Percentiles rank a stretch among this genome's conserved stretches.
Evolutionary conservation across 2,888 invertebrate genomes (phyloP).

Genomic region (Drosophila austrosaltans): DNA sequence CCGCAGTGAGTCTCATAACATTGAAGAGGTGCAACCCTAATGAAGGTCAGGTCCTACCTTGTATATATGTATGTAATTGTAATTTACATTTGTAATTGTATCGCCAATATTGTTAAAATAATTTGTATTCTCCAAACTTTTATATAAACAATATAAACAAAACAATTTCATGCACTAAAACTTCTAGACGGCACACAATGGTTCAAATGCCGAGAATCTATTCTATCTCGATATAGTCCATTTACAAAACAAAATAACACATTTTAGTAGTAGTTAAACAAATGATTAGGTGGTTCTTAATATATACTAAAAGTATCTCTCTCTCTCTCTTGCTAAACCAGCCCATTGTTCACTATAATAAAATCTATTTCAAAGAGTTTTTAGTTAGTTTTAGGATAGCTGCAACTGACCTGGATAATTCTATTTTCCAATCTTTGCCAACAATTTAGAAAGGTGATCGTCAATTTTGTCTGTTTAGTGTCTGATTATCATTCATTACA

Average conservation of each 20-base stretch:
- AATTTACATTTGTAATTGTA: slow-evolving; percentile 47
- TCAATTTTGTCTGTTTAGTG: too few species aligned
- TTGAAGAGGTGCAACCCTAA: slow-evolving; percentile 35
- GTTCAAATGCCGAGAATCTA: slow-evolving; percentile 7
- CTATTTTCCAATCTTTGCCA: too few species aligned
- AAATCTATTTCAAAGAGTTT: too few species aligned
- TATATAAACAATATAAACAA: slow-evolving; percentile 4
- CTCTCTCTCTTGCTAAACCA: too few species aligned
- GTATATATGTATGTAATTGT: slow-evolving; percentile 45
- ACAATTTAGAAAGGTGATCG: too few species aligned
- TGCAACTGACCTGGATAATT: too few species aligned
- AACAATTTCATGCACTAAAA: slow-evolving; percentile 11
- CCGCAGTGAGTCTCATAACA: slow-evolving; percentile 35
- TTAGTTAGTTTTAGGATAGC: too few species aligned
- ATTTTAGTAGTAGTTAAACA: too few species aligned
- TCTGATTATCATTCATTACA: too few species aligned
- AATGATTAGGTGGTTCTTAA: background rate
- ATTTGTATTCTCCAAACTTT: slow-evolving; percentile 13
- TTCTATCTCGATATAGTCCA: slow-evolving; percentile 1
- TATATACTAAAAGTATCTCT: background rate
- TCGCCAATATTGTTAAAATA: slow-evolving; percentile 38
- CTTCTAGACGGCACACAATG: slow-evolving; percentile 3
- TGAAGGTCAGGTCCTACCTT: slow-evolving; percentile 40
- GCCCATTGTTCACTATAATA: too few species aligned
- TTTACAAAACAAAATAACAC: background rate